Conservation (phyloP, 2,888 invertebrate species). For the Ephialtes manifestator region DNA sequence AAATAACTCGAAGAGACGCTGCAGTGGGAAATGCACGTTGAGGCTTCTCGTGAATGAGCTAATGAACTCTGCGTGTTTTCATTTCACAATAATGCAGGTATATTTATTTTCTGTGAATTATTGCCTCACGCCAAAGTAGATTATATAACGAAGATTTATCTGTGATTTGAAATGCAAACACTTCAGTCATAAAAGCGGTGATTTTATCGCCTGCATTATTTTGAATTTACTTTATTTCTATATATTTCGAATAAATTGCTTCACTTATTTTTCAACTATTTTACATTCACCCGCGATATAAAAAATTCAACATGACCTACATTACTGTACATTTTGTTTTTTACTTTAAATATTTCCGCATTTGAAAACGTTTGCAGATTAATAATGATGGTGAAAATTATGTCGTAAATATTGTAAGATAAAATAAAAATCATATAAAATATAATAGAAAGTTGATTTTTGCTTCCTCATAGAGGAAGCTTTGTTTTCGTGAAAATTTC, state of each 20-base stretch:
- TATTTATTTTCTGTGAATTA: neutral
- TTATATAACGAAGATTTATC: neutral
- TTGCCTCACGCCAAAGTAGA: neutral
- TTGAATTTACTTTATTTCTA: neutral
- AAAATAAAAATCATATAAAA: too few relatives aligned
- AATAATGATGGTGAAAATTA: too few relatives aligned
- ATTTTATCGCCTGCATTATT: neutral
- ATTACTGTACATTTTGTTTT: too few relatives aligned
- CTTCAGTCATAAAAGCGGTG: neutral
- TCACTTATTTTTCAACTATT: neutral
- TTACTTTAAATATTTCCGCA: too few relatives aligned
- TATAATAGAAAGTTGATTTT: too few relatives aligned
- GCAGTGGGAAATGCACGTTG: neutral
- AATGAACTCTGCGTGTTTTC: neutral
- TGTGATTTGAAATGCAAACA: neutral
- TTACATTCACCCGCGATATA: too few relatives aligned
- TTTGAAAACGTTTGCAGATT: too few relatives aligned
- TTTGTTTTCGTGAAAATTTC: too few relatives aligned
- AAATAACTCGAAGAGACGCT: conserved; percentile 2
- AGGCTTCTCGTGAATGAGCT: neutral
- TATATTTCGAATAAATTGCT: neutral
- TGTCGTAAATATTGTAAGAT: too few relatives aligned
- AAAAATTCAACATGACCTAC: too few relatives aligned
- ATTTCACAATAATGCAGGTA: neutral
- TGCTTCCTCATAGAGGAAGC: too few relatives aligned